phyloP scores from a whole-genome alignment of 2,888 invertebrate genomes.

The Hermaeophaga mercurialis region DNA sequence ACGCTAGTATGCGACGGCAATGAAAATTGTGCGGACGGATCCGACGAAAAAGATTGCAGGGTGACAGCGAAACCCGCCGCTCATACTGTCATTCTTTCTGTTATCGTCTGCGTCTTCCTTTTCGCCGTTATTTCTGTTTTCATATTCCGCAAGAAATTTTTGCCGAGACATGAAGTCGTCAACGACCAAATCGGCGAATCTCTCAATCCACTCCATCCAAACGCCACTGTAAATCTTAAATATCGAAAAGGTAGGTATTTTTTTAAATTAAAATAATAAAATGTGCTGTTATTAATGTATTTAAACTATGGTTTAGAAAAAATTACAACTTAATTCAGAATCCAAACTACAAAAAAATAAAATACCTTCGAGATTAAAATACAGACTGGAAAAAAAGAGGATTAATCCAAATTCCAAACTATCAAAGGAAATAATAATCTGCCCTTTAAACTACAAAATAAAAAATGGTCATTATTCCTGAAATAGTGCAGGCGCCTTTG shows the following conservation, averaged over 20 bases:
- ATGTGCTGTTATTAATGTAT: too few relatives aligned
- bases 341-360: too few relatives aligned
- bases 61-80: conserved; percentile 59
- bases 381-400: too few relatives aligned
- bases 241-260: conserved; percentile 51
- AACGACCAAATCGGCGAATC: conserved; percentile 71
- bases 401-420: too few relatives aligned
- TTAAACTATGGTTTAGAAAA: too few relatives aligned
- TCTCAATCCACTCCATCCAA: conserved; percentile 62
- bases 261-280: too few relatives aligned
- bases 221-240: conserved; percentile 51
- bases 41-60: conserved; percentile 73
- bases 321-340: too few relatives aligned
- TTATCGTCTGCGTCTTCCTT: conserved; percentile 61
- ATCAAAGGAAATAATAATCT: too few relatives aligned
- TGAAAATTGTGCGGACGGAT: conserved; percentile 79
- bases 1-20: conserved; percentile 75
- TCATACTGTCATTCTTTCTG: conserved; percentile 62
- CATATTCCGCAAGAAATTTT: conserved; percentile 43
- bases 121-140: conserved; percentile 46
- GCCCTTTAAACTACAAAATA: too few relatives aligned
- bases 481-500: too few relatives aligned
- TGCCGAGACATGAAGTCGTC: conserved; percentile 48
- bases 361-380: too few relatives aligned
- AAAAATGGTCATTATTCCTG: too few relatives aligned